These are phyloP conservation scores for Pluvialis apricaria DNA, from an alignment of 2,113 vertebrate species.

Conservation along the genomic window DNA sequence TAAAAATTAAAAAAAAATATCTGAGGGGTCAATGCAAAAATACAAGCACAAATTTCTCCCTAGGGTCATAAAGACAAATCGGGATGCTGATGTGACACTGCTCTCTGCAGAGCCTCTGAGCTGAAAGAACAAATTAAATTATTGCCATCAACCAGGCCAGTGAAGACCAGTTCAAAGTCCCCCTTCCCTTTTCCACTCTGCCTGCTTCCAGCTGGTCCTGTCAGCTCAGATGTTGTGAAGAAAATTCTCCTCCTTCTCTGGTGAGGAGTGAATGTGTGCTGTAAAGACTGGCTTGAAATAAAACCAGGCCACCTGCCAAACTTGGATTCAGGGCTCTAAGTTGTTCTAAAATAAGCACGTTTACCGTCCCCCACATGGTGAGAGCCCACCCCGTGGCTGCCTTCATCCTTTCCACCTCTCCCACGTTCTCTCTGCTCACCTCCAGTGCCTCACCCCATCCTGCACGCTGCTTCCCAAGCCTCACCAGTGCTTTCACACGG, in stretches of 20 bases:
- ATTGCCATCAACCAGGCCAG: background rate
- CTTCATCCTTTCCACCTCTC: background rate
- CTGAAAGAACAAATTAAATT: background rate
- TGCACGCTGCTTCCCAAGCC: background rate
- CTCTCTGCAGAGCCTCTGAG: background rate
- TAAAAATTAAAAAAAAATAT: background rate
- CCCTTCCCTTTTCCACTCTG: background rate
- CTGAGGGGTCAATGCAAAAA: background rate
- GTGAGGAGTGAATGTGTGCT: background rate
- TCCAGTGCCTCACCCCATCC: background rate
- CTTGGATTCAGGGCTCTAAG: background rate
- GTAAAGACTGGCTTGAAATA: conserved; percentile 7
- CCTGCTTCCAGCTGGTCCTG: conserved; percentile 15
- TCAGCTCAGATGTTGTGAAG: background rate
- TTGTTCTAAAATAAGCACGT: conserved; percentile 7
- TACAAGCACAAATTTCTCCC: background rate
- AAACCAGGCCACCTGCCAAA: conserved; percentile 11
- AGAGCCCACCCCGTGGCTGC: background rate
- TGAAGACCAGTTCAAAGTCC: background rate
- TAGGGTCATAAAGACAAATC: background rate
- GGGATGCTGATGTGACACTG: background rate
- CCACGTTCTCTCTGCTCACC: background rate
- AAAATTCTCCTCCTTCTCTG: conserved; percentile 11
- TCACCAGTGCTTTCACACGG: background rate
- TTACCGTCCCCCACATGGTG: background rate